Evolutionary conservation across 2,113 vertebrate species (phyloP).

Genomic region (Tetraodon nigroviridis): DNA sequence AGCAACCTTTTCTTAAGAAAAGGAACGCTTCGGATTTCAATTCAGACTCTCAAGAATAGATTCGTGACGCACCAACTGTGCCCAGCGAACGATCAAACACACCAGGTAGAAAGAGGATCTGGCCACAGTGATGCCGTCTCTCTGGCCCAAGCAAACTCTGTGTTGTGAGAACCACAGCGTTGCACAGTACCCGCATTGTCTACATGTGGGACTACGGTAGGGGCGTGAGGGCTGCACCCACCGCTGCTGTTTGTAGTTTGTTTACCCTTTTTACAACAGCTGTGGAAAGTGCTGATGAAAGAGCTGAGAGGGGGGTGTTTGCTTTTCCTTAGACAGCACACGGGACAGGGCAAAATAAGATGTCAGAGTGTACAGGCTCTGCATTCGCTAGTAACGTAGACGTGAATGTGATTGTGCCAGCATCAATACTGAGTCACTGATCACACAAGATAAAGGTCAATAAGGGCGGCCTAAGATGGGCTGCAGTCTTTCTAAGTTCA

Average conservation of each 20-base stretch:
- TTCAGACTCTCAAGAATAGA: not conserved
- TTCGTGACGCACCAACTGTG: slow-evolving; percentile 3
- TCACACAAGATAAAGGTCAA: no score
- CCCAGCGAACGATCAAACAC: slow-evolving; percentile 41
- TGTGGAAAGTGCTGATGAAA: slow-evolving; percentile 54
- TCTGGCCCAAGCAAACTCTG: not conserved
- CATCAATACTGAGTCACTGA: no score
- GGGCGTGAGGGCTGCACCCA: slow-evolving; percentile 1
- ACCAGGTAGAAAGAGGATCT: slow-evolving; percentile 22
- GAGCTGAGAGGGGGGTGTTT: slow-evolving; percentile 25
- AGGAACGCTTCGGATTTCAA: no score
- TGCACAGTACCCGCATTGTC: slow-evolving; percentile 22
- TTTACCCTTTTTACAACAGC: slow-evolving; percentile 37
- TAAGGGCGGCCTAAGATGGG: no score
- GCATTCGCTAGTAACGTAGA: no score
- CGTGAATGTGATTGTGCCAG: no score
- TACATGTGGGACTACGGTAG: not conserved
- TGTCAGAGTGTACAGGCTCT: no score
- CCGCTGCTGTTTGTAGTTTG: slow-evolving; percentile 55
- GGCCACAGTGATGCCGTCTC: slow-evolving; percentile 18
- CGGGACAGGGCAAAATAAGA: slow-evolving; percentile 29
- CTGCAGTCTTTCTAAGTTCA: no score
- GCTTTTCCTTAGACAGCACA: slow-evolving; percentile 7
- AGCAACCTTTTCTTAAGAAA: no score
- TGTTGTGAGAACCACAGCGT: slow-evolving; percentile 3